These are phyloP conservation scores for Nicator chloris DNA, from an alignment of 2,113 vertebrate genomes.

Conservation along the genomic window DNA sequence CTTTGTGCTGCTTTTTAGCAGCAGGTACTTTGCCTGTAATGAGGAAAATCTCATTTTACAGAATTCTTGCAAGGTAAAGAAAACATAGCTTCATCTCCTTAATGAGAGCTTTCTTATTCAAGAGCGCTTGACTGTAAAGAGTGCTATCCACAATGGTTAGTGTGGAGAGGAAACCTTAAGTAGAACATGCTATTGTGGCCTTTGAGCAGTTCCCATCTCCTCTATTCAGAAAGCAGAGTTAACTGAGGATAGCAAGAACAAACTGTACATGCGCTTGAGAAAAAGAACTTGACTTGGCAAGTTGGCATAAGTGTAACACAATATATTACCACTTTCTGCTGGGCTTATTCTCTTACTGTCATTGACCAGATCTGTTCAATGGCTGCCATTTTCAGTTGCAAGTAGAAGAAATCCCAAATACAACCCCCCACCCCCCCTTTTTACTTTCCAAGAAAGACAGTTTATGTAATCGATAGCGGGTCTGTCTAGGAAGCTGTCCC, in stretches of 20 bases:
- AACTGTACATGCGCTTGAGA: constrained; percentile 63
- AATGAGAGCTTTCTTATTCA: constrained; percentile 56
- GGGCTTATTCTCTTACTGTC: constrained; percentile 66
- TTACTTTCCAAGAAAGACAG: constrained; percentile 73
- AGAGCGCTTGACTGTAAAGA: constrained; percentile 64
- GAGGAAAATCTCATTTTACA: constrained; percentile 52
- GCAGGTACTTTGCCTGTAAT: constrained; percentile 53
- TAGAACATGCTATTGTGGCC: constrained; percentile 67
- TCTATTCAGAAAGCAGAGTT: constrained; percentile 64
- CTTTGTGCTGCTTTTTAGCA: constrained; percentile 28
- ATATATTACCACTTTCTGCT: constrained; percentile 70
- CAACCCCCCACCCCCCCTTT: not conserved
- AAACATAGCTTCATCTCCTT: constrained; percentile 31
- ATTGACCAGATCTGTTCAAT: constrained; percentile 66
- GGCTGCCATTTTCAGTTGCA: constrained; percentile 55
- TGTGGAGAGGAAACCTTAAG: constrained; percentile 63
- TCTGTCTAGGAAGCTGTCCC: constrained; percentile 61
- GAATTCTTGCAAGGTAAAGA: constrained; percentile 48
- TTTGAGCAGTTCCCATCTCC: constrained; percentile 69
- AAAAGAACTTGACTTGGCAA: constrained; percentile 71
- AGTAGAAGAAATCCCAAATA: constrained; percentile 43
- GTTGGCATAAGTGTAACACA: constrained; percentile 64
- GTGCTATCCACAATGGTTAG: constrained; percentile 58
- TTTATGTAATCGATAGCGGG: constrained; percentile 48
- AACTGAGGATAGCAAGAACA: constrained; percentile 64